Conservation (phyloP, 2,797 vertebrate genomes). For the Pelochelys cantorii region DNA sequence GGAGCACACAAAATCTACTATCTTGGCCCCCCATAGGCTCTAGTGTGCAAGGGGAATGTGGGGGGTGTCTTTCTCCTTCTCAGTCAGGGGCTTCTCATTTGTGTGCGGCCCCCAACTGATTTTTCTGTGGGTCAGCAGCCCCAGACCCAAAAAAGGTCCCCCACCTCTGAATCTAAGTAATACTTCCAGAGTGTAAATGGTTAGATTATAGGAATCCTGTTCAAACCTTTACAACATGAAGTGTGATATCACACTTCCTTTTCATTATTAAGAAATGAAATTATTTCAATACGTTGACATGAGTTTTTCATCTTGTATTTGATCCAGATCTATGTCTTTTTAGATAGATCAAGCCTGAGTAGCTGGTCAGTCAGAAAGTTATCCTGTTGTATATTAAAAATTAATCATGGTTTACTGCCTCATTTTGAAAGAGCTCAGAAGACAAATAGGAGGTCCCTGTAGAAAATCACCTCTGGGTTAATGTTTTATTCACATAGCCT, state of each 20-base stretch:
- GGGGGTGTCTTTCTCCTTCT: too few species aligned
- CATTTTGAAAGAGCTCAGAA: conserved; percentile 18
- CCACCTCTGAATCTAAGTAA: not conserved
- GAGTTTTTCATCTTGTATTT: not conserved
- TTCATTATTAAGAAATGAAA: not conserved
- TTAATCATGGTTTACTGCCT: conserved; percentile 6
- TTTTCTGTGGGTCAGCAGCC: too few species aligned
- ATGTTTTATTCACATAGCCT: not conserved
- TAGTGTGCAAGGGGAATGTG: too few species aligned
- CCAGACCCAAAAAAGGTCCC: too few species aligned
- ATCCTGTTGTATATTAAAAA: not conserved
- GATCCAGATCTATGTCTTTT: not conserved
- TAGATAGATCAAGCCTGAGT: not conserved
- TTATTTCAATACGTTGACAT: not conserved
- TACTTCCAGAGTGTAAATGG: not conserved
- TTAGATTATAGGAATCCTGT: not conserved
- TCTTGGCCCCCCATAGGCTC: too few species aligned
- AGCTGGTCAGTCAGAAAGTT: conserved; percentile 27
- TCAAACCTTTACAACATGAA: not conserved
- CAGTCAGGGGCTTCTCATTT: too few species aligned
- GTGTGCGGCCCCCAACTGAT: too few species aligned
- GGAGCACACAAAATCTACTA: too few species aligned
- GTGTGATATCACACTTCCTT: not conserved
- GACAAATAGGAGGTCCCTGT: not conserved
- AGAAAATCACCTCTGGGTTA: not conserved